Evolutionary conservation across 2,113 vertebrate species (phyloP).

Genomic region (Orthonyx spaldingii): DNA sequence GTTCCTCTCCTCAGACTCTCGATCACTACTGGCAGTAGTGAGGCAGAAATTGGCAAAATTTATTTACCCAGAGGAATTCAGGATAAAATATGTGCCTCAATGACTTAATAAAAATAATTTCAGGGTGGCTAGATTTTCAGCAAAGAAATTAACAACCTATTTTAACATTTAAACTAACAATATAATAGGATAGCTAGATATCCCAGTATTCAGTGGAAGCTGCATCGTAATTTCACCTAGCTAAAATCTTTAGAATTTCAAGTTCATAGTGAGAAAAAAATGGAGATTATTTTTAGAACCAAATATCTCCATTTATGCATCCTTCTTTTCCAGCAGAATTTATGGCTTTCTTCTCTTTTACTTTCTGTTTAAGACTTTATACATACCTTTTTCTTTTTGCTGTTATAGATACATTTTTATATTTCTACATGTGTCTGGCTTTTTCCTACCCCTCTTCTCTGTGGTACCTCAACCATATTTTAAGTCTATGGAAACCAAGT

Average conservation of each 20-base stretch:
- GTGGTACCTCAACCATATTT: neutral
- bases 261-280: neutral
- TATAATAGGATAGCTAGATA: neutral
- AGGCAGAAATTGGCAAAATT: neutral
- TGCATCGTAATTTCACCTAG: neutral
- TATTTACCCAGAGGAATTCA: neutral
- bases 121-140: neutral
- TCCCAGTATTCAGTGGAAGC: neutral
- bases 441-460: neutral
- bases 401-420: neutral
- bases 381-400: neutral
- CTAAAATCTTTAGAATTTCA: neutral
- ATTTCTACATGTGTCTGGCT: neutral
- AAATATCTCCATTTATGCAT: neutral
- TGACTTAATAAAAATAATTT: neutral
- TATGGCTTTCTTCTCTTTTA: neutral
- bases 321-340: neutral
- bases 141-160: neutral
- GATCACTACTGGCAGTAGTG: neutral
- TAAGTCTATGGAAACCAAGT: neutral
- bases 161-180: neutral
- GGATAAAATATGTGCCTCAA: neutral
- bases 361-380: neutral
- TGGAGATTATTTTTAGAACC: neutral
- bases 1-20: neutral